Base-by-base conservation (phyloP, 1,140 invertebrate species). In the Ctenoplectra terminalis region DNA sequence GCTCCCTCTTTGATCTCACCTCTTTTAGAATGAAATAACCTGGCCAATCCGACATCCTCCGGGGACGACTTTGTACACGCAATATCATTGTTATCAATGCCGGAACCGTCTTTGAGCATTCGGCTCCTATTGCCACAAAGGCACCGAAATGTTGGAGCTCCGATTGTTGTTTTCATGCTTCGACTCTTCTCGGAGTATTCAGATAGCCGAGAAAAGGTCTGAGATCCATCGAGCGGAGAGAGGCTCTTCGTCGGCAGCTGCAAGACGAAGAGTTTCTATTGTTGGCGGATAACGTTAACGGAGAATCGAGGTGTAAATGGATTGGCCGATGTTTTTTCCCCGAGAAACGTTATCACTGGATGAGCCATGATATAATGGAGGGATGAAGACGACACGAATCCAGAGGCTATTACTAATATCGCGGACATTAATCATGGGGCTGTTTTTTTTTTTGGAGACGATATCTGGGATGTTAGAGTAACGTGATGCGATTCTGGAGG, bases 51-150 rank as follows among this genome's bases (percentile, higher is more conserved):
- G 0, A 3, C 34, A 13, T 60, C 7, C 37, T 8, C 5, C 17
- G 11, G 11, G 34, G 34, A n/a, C 23, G 23, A 34, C 50, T 77
- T 77, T 77, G 74, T 58, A 23, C 26, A 26, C 6, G 37, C 50
- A 26, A 46, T 77, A 11, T 67, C 50, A 69, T 58, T 77, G 74
- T 58, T 69, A 77, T 13, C 34, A 43, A 4, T 40, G 37, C 8
- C 2, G 3, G 23, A 2, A 11, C 26, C 5, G 31, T 17, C n/a
- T 43, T 37, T 23, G 61, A 54, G 66, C 66, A 23, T 43, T 56
- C 6, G 5, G 31, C 6, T 15, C 23, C 6, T 26, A n/a, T 15
- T 8, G 26, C 8, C 15, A 37, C 34, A 61, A 37, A 23, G 20
- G 1, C 23, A 7, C 7, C 8, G 26, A 61, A 34, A n/a, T 46